Evolutionary conservation across 2,888 invertebrate species (phyloP).

Genomic region (Drosophila prolongata): DNA sequence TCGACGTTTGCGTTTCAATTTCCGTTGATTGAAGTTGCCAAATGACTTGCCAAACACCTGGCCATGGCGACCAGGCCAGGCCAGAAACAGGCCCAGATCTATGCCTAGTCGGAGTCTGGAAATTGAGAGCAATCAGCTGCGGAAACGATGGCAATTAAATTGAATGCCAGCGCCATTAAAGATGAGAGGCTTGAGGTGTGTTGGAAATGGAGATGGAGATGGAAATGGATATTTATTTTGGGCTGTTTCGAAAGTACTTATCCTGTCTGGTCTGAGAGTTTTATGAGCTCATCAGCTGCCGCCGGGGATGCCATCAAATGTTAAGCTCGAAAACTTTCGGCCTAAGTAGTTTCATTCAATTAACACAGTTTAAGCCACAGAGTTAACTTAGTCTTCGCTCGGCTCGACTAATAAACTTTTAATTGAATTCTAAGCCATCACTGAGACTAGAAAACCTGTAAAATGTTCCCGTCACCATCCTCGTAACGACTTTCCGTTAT

Average conservation of each 20-base stretch:
- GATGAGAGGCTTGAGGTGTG: conserved; percentile 17
- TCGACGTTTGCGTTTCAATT: conserved; percentile 67
- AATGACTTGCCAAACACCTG: conserved; percentile 56
- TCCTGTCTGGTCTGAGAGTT: conserved; percentile 13
- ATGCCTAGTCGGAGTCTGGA: conserved; percentile 37
- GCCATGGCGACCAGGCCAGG: conserved; percentile 18
- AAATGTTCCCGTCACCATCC: conserved; percentile 17
- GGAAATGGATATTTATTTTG: conserved; percentile 27
- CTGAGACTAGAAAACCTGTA: conserved; percentile 43
- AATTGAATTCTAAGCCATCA: conserved; percentile 63
- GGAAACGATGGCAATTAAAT: conserved; percentile 72
- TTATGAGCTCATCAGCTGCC: conserved; percentile 19
- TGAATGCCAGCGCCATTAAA: conserved; percentile 62
- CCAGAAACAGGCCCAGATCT: conserved; percentile 13
- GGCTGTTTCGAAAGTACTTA: conserved; percentile 32
- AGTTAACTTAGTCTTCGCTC: conserved; percentile 47
- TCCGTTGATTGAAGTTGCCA: conserved; percentile 73
- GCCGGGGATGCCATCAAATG: conserved; percentile 15
- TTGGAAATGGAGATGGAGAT: neutral
- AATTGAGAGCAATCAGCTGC: conserved; percentile 47
- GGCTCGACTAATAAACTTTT: conserved; percentile 62
- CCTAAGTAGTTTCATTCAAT: conserved; percentile 53
- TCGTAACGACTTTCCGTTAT: conserved; percentile 75
- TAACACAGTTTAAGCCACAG: conserved; percentile 59
- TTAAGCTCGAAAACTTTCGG: conserved; percentile 33